Evolutionary conservation across 1,140 invertebrate genomes (phyloP).

Genomic region (Schmidtea mediterranea): DNA sequence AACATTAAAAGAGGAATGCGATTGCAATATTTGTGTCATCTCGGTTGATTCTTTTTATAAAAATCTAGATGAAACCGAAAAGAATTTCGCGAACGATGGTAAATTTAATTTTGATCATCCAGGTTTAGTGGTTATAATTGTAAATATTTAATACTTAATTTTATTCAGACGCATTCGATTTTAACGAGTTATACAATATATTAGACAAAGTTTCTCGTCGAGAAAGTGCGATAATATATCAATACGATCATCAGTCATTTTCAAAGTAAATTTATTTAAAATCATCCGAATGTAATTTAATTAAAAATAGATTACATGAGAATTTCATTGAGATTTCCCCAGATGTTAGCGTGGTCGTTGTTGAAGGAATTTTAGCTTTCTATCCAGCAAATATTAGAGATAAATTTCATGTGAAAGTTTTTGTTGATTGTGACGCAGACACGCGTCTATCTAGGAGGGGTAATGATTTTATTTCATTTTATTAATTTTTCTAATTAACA

Average conservation of each 20-base stretch:
- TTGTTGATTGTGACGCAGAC: constrained; percentile 94
- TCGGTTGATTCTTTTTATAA: constrained; percentile 85
- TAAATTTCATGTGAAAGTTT: constrained; percentile 91
- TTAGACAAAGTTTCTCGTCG: neutral
- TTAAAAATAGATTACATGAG: constrained; percentile 20
- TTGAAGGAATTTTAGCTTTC: constrained; percentile 91
- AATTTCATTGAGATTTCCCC: constrained; percentile 49
- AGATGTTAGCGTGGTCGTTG: constrained; percentile 84
- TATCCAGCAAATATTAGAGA: constrained; percentile 77
- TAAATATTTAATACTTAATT: too few relatives aligned
- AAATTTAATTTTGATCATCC: constrained; percentile 95
- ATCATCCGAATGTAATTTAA: neutral
- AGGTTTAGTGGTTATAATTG: too few relatives aligned
- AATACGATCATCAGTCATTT: constrained; percentile 1
- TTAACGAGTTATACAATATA: constrained; percentile 2
- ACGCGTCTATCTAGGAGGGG: constrained; percentile 52
- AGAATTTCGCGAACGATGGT: constrained; percentile 49
- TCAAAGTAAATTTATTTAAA: neutral
- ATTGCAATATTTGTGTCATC: constrained; percentile 43
- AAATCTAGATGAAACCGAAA: constrained; percentile 49
- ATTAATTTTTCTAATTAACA: constrained; percentile 47
- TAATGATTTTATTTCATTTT: constrained; percentile 16
- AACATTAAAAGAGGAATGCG: neutral
- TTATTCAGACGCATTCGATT: constrained; percentile 40
- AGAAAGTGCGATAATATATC: neutral